phyloP scores from a whole-genome alignment of 2,113 vertebrate genomes.

The Protobothrops mucrosquamatus region DNA sequence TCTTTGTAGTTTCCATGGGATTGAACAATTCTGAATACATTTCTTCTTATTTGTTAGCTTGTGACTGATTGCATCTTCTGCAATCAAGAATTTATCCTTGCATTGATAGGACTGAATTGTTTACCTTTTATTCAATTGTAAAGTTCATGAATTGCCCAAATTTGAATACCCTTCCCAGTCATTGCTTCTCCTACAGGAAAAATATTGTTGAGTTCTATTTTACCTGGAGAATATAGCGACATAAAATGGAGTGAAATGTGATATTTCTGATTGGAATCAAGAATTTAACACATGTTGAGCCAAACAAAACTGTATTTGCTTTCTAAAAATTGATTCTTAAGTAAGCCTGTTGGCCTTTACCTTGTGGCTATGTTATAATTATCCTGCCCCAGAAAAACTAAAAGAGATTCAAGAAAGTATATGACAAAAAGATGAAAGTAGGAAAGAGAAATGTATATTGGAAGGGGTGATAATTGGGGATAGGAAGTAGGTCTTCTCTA shows the following conservation, averaged over 20 bases:
- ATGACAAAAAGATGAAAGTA: neutral
- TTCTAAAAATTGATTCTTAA: conserved; percentile 45
- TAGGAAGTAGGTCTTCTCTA: conserved; percentile 2
- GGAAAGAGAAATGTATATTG: neutral
- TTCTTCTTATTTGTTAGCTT: neutral
- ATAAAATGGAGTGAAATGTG: neutral
- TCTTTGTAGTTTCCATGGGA: neutral
- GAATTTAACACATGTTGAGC: neutral
- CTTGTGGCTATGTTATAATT: conserved; percentile 57
- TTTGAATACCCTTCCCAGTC: neutral
- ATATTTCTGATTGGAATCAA: neutral
- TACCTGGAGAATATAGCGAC: neutral
- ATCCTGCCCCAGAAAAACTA: conserved; percentile 56
- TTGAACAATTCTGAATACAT: neutral
- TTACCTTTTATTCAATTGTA: conserved; percentile 5
- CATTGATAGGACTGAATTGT: neutral
- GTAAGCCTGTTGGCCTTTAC: conserved; percentile 56
- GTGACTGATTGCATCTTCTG: neutral
- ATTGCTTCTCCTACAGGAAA: neutral
- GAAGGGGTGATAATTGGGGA: neutral
- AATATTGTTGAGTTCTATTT: neutral
- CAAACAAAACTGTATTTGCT: neutral
- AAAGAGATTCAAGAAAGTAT: neutral
- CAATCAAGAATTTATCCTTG: neutral
- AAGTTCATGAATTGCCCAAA: neutral